Conservation (phyloP, 1,140 invertebrate genomes). For the Cyclargus thomasi region DNA sequence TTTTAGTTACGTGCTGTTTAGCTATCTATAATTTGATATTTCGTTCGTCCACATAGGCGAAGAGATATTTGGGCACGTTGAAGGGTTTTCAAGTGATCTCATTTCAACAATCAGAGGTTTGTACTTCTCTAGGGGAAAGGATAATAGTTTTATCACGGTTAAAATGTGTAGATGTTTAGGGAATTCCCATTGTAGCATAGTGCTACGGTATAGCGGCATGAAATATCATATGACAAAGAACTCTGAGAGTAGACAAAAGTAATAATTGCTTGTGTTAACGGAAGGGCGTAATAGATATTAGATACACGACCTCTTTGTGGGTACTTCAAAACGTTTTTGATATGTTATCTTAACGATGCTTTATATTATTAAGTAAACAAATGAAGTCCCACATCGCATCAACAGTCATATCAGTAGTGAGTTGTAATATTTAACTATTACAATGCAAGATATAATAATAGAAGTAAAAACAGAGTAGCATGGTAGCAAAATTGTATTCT, state of each 20-base stretch:
- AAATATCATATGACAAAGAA: neutral
- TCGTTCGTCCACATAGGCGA: neutral
- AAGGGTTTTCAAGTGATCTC: too few relatives aligned
- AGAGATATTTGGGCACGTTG: too few relatives aligned
- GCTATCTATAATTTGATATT: too few relatives aligned
- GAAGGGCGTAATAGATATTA: conserved; percentile 61
- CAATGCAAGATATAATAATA: too few relatives aligned
- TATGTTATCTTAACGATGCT: neutral
- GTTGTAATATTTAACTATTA: too few relatives aligned
- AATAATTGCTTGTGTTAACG: conserved; percentile 60
- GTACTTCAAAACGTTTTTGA: conserved; percentile 32
- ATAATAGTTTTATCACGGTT: too few relatives aligned
- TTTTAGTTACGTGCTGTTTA: conserved; percentile 34
- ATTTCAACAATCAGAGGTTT: too few relatives aligned
- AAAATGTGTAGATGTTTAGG: too few relatives aligned
- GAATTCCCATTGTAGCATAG: too few relatives aligned
- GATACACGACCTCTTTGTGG: conserved; percentile 59
- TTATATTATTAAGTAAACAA: neutral
- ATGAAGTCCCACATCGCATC: neutral
- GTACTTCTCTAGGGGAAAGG: too few relatives aligned
- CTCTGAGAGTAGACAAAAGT: conserved; percentile 19
- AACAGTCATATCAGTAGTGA: neutral
- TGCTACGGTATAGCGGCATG: neutral
- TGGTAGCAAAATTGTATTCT: too few relatives aligned
- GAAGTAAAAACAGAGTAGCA: too few relatives aligned